Evolutionary conservation across 2,113 vertebrate genomes (phyloP), one percentile per base, ranked within the genome.

Genomic region (Pardalotus punctatus): DNA sequence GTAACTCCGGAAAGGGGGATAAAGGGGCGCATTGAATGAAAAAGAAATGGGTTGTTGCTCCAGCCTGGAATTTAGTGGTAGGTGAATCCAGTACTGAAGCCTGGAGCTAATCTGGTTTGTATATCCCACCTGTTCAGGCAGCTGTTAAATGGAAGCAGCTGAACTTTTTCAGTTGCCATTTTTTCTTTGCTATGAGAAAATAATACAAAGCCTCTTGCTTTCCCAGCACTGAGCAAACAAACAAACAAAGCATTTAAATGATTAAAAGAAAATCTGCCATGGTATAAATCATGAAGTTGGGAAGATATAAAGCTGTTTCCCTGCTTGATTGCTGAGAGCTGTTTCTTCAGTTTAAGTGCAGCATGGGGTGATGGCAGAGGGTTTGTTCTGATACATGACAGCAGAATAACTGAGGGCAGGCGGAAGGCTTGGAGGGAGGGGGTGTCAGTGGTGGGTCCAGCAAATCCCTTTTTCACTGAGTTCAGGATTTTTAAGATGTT

Each of bases 71-170:
- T 91, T 54, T 86, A 97, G 71, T 78, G 24, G 13, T 82, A 74
- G 94, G 81, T 90, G 82, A 92, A 95, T 88, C 71, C 33, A 28
- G 50, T 91, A 2, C 48, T 86, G 66, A 58, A 69, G 74, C 76
- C 5, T 27, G 87, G 96, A 61, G 92, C 91, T 96, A n/a, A 89
- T 95, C 58, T 72, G 79, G 50, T 73, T 50, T 82, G 53, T 81
- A 6, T 54, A 42, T 62, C 66, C 86, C 92, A 96, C 96, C 95
- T 98, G 96, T 94, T 97, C 47, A 61, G 72, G 74, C 95, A 95
- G 95, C 95, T 93, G 72, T 81, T 95, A 60, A 61, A 58, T 82
- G 36, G 66, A 82, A 95, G 79, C 95, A 82, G 95, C 96, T 90
- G 95, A 94, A 78, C 69, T 73, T 29, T 87, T 76, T 88, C 85